Evolutionary conservation across 2,797 vertebrate genomes (phyloP).

Genomic region (Helicolenus hilgendorfi): DNA sequence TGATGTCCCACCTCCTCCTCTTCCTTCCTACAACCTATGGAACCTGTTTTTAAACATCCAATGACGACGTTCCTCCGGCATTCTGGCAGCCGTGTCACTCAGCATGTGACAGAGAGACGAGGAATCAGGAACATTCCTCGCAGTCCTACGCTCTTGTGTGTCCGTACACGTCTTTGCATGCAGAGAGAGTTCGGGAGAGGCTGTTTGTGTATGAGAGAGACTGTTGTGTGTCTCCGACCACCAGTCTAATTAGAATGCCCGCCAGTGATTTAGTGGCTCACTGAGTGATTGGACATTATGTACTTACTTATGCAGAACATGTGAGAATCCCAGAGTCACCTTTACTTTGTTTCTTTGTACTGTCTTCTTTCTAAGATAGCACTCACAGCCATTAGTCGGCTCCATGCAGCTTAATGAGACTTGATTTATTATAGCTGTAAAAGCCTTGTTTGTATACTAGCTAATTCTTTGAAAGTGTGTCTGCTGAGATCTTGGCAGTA

Average conservation of each 20-base stretch:
- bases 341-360: not conserved
- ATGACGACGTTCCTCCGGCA: slow-evolving; percentile 52
- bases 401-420: not conserved
- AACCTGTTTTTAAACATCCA: slow-evolving; percentile 53
- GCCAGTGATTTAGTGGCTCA: slow-evolving; percentile 40
- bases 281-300: slow-evolving; percentile 37
- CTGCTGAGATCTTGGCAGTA: not conserved
- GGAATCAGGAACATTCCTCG: slow-evolving; percentile 67
- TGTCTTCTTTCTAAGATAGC: not conserved
- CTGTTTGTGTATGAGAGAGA: slow-evolving; percentile 10
- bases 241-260: slow-evolving; percentile 65
- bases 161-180: slow-evolving; percentile 55
- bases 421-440: slow-evolving; percentile 15
- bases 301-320: slow-evolving; percentile 43
- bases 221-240: slow-evolving; percentile 42
- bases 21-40: slow-evolving; percentile 10
- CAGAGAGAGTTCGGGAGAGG: slow-evolving; percentile 15
- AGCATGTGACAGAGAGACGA: slow-evolving; percentile 62
- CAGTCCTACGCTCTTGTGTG: slow-evolving; percentile 50
- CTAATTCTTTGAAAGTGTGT: slow-evolving; percentile 9
- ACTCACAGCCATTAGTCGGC: not conserved
- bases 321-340: slow-evolving; percentile 22
- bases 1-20: slow-evolving; percentile 2
- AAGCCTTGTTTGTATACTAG: not conserved
- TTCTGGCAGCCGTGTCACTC: slow-evolving; percentile 53